Percentiles rank a stretch among this genome's conserved stretches.
Conservation (phyloP, 2,888 invertebrate species). For the Polyommatus iphigenia region DNA sequence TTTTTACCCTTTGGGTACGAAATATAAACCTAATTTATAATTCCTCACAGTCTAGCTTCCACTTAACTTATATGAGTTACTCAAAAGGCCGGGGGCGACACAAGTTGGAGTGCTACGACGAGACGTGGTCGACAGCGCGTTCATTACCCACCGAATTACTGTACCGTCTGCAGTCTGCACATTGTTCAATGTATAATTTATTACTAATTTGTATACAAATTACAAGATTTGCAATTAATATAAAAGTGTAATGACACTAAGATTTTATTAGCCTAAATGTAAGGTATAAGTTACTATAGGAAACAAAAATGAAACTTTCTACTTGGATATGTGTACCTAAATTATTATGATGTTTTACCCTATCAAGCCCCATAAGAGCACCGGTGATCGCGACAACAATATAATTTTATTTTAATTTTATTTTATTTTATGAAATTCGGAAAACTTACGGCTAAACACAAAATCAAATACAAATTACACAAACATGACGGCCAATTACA, state of each 20-base stretch:
- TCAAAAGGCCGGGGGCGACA: constrained; percentile 13
- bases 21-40: not conserved
- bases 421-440: too few relatives aligned
- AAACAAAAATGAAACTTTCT: too few relatives aligned
- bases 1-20: too few relatives aligned
- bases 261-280: not conserved
- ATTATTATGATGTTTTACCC: too few relatives aligned
- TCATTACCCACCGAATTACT: not conserved
- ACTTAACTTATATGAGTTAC: constrained; percentile 42
- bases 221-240: not conserved
- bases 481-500: too few relatives aligned
- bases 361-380: too few relatives aligned
- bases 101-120: not conserved
- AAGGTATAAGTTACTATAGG: too few relatives aligned
- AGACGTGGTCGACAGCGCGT: constrained; percentile 1
- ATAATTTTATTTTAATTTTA: too few relatives aligned
- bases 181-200: not conserved
- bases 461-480: too few relatives aligned
- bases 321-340: too few relatives aligned
- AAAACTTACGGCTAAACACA: too few relatives aligned
- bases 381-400: too few relatives aligned
- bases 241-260: not conserved
- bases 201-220: not conserved
- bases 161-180: not conserved
- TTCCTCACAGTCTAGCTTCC: constrained; percentile 36